A percentile compares a stretch with the other conserved stretches of the same genome.
Evolutionary conservation across 2,113 vertebrate genomes (phyloP).

Genomic region (Leucoraja erinaceus): DNA sequence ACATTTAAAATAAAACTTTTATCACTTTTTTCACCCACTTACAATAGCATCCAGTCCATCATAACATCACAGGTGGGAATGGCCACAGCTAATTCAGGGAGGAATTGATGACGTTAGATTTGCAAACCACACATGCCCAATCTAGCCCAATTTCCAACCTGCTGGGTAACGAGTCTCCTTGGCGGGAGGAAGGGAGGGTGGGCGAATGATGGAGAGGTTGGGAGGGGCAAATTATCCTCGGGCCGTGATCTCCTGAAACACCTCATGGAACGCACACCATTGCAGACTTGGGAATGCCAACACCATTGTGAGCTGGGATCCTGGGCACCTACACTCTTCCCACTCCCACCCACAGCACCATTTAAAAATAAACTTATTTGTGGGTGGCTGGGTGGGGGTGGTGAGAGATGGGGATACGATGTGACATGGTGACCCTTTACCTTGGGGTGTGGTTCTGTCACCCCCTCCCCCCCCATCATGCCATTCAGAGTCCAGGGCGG

Average conservation of each 20-base stretch:
- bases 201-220: background rate
- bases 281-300: background rate
- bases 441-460: too few relatives aligned
- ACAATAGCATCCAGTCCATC: slow-evolving; percentile 32
- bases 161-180: too few relatives aligned
- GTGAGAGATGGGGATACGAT: background rate
- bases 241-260: background rate
- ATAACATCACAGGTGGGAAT: slow-evolving; percentile 17
- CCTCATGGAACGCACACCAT: background rate
- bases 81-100: background rate
- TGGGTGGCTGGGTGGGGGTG: background rate
- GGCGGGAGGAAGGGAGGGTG: background rate
- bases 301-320: background rate
- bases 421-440: background rate
- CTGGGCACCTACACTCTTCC: background rate
- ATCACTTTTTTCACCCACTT: slow-evolving; percentile 30
- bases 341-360: too few relatives aligned
- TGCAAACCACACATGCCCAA: slow-evolving; percentile 17
- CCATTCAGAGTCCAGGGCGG: too few relatives aligned
- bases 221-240: background rate
- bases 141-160: background rate
- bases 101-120: background rate
- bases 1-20: slow-evolving; percentile 35
- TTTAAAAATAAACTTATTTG: background rate
- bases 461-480: too few relatives aligned